A percentile compares a stretch with the other conserved stretches of the same genome.
These are phyloP conservation scores for Anoplophora glabripennis DNA, from an alignment of 1,140 invertebrate species.

Conservation along the genomic window DNA sequence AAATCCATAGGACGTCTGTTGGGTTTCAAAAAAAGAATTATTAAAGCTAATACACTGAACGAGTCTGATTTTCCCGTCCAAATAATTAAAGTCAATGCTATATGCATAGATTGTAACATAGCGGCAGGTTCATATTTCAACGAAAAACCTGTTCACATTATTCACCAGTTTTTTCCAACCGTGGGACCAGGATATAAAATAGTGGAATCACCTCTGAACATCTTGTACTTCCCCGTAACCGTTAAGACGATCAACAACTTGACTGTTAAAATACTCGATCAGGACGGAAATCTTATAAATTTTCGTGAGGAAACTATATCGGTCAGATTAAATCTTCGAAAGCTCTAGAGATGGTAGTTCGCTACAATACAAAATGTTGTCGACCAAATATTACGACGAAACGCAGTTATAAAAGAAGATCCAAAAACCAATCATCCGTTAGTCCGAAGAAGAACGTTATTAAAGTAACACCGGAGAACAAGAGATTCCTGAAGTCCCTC, in stretches of 20 bases:
- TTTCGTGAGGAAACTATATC: conserved; percentile 13
- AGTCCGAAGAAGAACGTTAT: conserved; percentile 8
- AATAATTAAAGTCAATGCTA: not conserved
- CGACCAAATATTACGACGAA: too few relatives aligned
- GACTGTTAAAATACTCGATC: conserved; percentile 12
- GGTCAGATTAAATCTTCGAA: conserved; percentile 14
- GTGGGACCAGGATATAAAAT: conserved; percentile 14
- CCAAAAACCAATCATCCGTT: too few relatives aligned
- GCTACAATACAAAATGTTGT: too few relatives aligned
- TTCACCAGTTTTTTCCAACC: not conserved
- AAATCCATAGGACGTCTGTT: not conserved
- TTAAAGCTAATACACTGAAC: not conserved
- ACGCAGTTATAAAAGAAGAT: too few relatives aligned
- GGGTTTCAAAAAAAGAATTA: not conserved
- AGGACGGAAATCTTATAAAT: conserved; percentile 9
- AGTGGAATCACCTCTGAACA: conserved; percentile 7
- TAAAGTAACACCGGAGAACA: conserved; percentile 9
- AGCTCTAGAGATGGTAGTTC: conserved; percentile 15
- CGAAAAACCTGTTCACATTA: too few relatives aligned
- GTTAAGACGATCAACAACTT: conserved; percentile 17
- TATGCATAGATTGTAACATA: not conserved
- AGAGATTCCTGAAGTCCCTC: conserved; percentile 13
- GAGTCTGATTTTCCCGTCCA: conserved; percentile 2
- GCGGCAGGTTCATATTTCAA: not conserved
- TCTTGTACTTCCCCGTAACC: conserved; percentile 13